These are phyloP conservation scores for Drosophila multiciliata DNA, from an alignment of 2,888 invertebrate genomes.

Conservation along the genomic window DNA sequence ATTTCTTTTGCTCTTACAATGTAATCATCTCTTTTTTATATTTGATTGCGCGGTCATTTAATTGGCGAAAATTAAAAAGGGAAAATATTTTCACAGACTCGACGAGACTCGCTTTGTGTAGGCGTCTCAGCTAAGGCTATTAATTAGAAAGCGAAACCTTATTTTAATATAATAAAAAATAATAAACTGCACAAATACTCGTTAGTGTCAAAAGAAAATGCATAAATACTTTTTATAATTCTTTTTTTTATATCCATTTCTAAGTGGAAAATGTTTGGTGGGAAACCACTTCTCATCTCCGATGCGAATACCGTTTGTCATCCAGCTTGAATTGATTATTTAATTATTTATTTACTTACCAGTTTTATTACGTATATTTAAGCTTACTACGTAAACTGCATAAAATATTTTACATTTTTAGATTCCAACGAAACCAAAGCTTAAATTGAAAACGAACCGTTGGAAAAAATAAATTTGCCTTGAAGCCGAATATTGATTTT, in stretches of 20 bases:
- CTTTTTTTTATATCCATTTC: slow-evolving; percentile 10
- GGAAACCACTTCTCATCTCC: background rate
- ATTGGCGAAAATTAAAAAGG: slow-evolving; percentile 81
- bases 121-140: slow-evolving; percentile 68
- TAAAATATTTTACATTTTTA: too few species aligned
- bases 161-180: slow-evolving; percentile 45
- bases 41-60: slow-evolving; percentile 62
- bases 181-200: slow-evolving; percentile 43
- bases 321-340: background rate
- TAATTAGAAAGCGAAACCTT: slow-evolving; percentile 79
- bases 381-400: background rate
- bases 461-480: background rate
- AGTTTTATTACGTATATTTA: background rate
- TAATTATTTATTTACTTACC: background rate
- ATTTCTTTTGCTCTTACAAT: slow-evolving; percentile 48
- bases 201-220: slow-evolving; percentile 41
- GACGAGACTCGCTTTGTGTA: slow-evolving; percentile 55
- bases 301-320: background rate
- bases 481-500: background rate
- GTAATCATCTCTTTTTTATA: slow-evolving; percentile 48
- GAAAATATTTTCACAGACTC: slow-evolving; percentile 64
- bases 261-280: slow-evolving; percentile 14
- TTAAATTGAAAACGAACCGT: background rate
- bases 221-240: slow-evolving; percentile 19
- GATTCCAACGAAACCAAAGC: background rate